Evolutionary conservation across 2,113 vertebrate species (phyloP).

Genomic region (Laticauda laticaudata): DNA sequence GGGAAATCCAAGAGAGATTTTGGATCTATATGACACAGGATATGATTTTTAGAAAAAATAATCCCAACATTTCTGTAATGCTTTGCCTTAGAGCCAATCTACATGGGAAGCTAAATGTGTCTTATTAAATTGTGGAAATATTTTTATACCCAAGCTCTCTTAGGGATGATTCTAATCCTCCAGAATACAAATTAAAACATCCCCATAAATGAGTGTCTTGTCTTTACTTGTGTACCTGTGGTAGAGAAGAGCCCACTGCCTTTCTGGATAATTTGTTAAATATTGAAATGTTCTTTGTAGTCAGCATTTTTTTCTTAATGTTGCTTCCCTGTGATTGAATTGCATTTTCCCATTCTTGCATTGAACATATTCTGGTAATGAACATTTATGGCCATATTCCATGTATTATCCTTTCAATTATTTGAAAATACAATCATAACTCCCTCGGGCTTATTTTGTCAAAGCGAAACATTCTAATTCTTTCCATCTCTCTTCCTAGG

Average conservation of each 20-base stretch:
- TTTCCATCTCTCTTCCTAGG: background rate
- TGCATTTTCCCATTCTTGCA: background rate
- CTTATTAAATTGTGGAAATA: background rate
- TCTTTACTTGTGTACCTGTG: background rate
- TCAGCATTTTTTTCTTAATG: background rate
- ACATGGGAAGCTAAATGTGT: background rate
- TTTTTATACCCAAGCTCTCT: background rate
- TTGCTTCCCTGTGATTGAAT: background rate
- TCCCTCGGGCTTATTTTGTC: background rate
- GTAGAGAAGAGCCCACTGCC: background rate
- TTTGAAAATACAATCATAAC: background rate
- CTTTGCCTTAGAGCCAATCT: background rate
- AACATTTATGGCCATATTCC: background rate
- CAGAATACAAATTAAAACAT: background rate
- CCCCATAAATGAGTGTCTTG: background rate
- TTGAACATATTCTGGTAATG: background rate
- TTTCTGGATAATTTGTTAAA: background rate
- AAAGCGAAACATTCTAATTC: background rate
- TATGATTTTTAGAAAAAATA: background rate
- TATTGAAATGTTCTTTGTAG: background rate
- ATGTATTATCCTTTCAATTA: background rate
- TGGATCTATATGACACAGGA: background rate
- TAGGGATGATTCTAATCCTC: background rate
- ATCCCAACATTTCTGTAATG: background rate
- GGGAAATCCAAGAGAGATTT: background rate